Base-by-base conservation (phyloP, 2,797 vertebrate genomes). In the Microchirus variegatus region DNA sequence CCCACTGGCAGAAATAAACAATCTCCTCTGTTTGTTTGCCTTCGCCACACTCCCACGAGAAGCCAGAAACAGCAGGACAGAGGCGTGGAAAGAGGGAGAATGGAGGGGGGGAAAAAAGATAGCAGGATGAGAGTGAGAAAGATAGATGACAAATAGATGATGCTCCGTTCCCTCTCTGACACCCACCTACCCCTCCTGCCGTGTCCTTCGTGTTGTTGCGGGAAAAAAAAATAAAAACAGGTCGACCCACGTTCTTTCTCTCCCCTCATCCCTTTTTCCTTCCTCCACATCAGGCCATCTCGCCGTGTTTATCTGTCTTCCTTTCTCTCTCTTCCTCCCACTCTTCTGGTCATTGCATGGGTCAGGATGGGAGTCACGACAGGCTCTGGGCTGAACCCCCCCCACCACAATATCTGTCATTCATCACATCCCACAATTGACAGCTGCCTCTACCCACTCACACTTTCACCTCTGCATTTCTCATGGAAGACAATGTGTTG, bases 111-210 rank as follows among this genome's bases (percentile, higher is more conserved):
- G 55, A 49, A 53, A 54, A 68, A 61, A 78, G 69, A 84, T 55
- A 63, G 63, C 53, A 19, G 74, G 80, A 84, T 68, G 75, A 76
- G 80, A 85, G 81, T 50, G 81, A 87, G 79, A 84, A 76, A 88
- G 85, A 89, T 78, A 82, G 84, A 91, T 89, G 90, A 93, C 89
- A 92, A 92, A 92, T 90, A 88, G 90, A 93, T 92, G 91, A 91
- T 90, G 86, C 87, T 91, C 70, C 78, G 80, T 75, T 89, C 91
- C 90, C 85, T 84, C 89, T 91, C 84, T 79, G 82, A 91, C 92
- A 89, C 90, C 92, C 92, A 91, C 89, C 88, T 77, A 73, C 88
- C 81, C 86, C 63, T 88, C 85, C 82, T 85, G 90, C 87, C 73
- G 78, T 84, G 83, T 90, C 89, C 88, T 87, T 86, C 77, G 73